Base-by-base conservation (phyloP, 2,888 invertebrate species). In the Acrobasis consociella region DNA sequence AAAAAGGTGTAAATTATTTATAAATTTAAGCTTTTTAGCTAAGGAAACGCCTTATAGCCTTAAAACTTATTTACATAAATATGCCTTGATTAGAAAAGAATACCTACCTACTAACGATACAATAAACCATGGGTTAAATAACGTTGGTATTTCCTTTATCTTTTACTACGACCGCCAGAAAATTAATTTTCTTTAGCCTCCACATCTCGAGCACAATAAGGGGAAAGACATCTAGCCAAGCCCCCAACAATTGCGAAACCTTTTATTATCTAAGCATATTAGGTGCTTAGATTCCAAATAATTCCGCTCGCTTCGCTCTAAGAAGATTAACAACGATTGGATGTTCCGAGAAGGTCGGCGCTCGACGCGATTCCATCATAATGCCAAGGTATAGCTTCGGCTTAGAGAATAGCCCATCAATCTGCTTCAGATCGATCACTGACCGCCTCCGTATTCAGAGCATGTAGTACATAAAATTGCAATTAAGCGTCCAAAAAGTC, bases 261-360 rank as follows among this genome's bases (percentile, higher is more conserved):
- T 87, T 87, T 85, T 87, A 87, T 89, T 86, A 87, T 84, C 83
- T 84, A 85, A 89, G 84, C 84, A 86, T 88, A 89, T 89, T 88
- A 89, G 83, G 78, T 85, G 82, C 84, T 86, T 83, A 81, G 83
- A 85, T 77, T 82, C 83, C 82, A 86, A 89, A 91, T 91, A 89
- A 91, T 89, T 90, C 85, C 83, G 80, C 72, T 78, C 79, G 83
- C 79, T 83, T 78, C 81, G 77, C 82, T 79, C 82, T 91, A 90
- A 91, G 91, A 87, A 90, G 91, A 91, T 92, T 91, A 92, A 85
- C 80, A 88, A 81, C 85, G 91, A 92, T 91, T 92, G 91, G 89
- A 90, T 86, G 87, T 90, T 86, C 86, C 78, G 72, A 85, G 86
- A 86, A 89, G 86, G 85, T 83, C 80, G 80, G 78, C 75, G 77